Evolutionary conservation across 2,797 vertebrate species (phyloP).

Genomic region (Phalanger gymnotis): DNA sequence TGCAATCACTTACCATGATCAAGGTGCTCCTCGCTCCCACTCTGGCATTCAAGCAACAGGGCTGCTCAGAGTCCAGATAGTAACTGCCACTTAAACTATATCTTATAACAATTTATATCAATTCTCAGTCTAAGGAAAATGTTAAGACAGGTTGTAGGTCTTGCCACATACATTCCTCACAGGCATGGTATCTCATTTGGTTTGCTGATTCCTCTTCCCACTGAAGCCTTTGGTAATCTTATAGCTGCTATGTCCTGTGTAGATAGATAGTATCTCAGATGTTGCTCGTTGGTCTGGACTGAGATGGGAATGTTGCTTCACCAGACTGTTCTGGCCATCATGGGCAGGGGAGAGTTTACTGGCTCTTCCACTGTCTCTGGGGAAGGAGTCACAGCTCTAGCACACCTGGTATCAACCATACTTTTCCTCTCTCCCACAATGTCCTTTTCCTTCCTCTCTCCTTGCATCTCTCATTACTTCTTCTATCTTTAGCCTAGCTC

Average conservation of each 20-base stretch:
- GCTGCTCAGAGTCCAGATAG: too few relatives aligned
- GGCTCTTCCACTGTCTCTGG: background rate
- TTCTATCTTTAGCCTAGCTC: background rate
- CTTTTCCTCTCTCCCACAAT: background rate
- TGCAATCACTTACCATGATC: too few relatives aligned
- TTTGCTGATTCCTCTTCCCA: background rate
- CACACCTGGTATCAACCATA: background rate
- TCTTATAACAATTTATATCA: too few relatives aligned
- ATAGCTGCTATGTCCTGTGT: background rate
- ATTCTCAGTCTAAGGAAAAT: too few relatives aligned
- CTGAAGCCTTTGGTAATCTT: background rate
- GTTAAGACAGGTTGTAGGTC: too few relatives aligned
- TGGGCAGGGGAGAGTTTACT: background rate
- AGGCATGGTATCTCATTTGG: background rate
- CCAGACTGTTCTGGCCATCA: background rate
- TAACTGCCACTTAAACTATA: too few relatives aligned
- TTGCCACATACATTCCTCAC: background rate
- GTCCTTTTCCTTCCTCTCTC: background rate
- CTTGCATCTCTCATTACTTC: background rate
- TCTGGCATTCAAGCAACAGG: too few relatives aligned
- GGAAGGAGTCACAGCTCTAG: background rate
- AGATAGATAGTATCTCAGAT: background rate
- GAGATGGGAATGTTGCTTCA: background rate
- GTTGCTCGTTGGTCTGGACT: background rate
- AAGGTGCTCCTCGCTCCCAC: too few relatives aligned